A percentile compares a stretch with the other conserved stretches of the same genome.
Evolutionary conservation across 2,888 invertebrate genomes (phyloP).

Genomic region (Chironomus tentans): DNA sequence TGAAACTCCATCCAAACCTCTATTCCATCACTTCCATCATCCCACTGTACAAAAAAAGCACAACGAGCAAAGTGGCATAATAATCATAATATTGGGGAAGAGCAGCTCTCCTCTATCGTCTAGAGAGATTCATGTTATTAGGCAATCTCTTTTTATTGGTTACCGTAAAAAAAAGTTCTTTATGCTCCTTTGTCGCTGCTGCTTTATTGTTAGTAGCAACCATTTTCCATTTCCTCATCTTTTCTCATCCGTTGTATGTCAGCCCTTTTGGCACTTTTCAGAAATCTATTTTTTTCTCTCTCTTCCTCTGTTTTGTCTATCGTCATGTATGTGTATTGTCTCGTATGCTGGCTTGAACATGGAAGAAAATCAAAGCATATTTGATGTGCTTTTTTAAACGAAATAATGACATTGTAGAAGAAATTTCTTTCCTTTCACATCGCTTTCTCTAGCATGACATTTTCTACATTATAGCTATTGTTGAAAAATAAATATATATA

Average conservation of each 20-base stretch:
- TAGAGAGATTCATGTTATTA: constrained; percentile 23
- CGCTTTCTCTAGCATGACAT: too few species aligned
- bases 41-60: neutral
- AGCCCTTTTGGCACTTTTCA: neutral
- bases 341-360: too few species aligned
- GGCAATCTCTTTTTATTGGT: constrained; percentile 23
- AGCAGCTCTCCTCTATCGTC: neutral
- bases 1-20: neutral
- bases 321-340: too few species aligned
- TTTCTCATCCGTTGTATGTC: neutral
- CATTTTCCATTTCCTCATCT: neutral
- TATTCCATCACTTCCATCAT: neutral
- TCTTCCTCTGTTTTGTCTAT: neutral
- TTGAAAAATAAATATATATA: too few species aligned
- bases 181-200: constrained; percentile 11
- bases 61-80: neutral
- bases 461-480: too few species aligned
- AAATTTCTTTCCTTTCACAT: too few species aligned
- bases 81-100: constrained; percentile 23
- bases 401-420: too few species aligned
- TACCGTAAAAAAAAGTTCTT: constrained; percentile 25
- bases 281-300: neutral
- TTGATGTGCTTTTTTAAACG: neutral
- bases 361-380: neutral
- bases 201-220: neutral